Evolutionary conservation across 2,797 vertebrate genomes (phyloP).

Genomic region (Sciurus vulgaris): DNA sequence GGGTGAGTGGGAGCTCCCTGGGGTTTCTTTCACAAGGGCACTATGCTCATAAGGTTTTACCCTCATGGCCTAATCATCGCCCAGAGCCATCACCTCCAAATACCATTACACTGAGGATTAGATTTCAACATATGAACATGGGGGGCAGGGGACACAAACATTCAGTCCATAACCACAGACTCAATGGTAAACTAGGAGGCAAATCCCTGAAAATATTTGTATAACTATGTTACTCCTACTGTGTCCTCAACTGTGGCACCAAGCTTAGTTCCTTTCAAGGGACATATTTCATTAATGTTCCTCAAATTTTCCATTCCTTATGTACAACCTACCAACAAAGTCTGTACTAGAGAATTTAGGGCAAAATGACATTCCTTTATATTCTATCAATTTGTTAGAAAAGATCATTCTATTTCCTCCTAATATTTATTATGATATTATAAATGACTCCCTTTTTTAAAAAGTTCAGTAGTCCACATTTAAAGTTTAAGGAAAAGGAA

Average conservation of each 20-base stretch:
- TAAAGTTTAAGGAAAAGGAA: constrained; percentile 54
- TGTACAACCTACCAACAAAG: background rate
- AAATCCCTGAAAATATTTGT: constrained; percentile 52
- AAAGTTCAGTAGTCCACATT: constrained; percentile 16
- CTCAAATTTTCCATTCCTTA: background rate
- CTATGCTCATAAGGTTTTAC: background rate
- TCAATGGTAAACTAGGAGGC: constrained; percentile 6
- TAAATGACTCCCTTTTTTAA: background rate
- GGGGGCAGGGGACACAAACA: background rate
- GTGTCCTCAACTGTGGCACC: background rate
- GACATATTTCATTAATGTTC: background rate
- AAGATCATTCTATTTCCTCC: background rate
- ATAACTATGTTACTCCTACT: background rate
- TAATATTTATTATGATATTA: constrained; percentile 40
- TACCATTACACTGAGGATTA: background rate
- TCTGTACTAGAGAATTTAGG: background rate
- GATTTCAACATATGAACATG: background rate
- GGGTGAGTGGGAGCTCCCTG: background rate
- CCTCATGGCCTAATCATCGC: background rate
- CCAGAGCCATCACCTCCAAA: background rate
- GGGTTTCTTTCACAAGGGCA: background rate
- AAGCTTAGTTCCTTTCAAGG: constrained; percentile 63
- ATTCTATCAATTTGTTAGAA: constrained; percentile 17
- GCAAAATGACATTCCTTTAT: background rate
- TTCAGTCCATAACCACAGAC: background rate